Conservation (phyloP, 2,113 vertebrate species). For the Setophaga kirtlandii region DNA sequence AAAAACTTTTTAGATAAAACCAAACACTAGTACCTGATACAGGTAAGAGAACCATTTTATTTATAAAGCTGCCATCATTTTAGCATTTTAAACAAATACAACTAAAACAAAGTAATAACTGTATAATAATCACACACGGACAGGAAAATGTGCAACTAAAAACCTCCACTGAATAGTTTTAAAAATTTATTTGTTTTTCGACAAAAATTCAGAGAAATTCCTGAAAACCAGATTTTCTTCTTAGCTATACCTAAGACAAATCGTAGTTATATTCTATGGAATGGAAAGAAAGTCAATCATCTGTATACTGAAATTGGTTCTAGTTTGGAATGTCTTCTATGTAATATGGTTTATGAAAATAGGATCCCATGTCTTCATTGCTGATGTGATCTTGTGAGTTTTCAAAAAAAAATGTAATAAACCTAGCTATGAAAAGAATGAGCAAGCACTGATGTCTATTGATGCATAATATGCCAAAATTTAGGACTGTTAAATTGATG, state of each 20-base stretch:
- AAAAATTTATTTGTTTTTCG: background rate
- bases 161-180: fast-evolving
- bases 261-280: background rate
- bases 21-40: background rate
- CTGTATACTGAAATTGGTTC: background rate
- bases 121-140: background rate
- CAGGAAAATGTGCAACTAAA: background rate
- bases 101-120: background rate
- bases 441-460: background rate
- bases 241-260: background rate
- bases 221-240: background rate
- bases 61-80: background rate
- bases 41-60: background rate
- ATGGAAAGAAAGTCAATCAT: background rate
- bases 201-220: background rate
- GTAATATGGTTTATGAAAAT: background rate
- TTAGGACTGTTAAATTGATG: background rate
- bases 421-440: background rate
- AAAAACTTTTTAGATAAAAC: background rate
- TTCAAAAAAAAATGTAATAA: background rate
- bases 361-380: background rate
- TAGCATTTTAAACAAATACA: background rate
- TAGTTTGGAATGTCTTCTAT: background rate
- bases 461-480: background rate
- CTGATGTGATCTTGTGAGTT: background rate